Conservation (phyloP, 2,797 vertebrate species). For the Cyclopterus lumpus region DNA sequence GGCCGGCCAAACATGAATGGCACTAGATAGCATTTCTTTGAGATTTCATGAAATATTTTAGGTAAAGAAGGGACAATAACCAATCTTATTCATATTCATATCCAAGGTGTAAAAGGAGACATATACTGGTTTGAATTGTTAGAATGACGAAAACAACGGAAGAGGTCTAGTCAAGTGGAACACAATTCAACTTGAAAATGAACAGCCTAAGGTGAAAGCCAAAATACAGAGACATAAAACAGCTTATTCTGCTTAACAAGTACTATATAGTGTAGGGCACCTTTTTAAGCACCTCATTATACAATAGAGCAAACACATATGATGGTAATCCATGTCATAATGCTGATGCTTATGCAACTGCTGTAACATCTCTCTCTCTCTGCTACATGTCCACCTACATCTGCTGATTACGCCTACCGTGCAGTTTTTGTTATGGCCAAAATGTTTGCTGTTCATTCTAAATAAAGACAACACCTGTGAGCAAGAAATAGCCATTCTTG, state of each 20-base stretch:
- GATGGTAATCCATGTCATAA: background rate
- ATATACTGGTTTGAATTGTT: background rate
- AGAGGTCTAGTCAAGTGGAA: background rate
- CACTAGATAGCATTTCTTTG: background rate
- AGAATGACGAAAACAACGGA: background rate
- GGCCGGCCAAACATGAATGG: background rate
- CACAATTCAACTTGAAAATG: background rate
- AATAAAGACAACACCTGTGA: slow-evolving; percentile 33
- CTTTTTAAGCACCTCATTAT: background rate
- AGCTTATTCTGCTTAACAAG: background rate
- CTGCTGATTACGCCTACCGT: slow-evolving; percentile 2
- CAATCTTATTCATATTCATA: background rate
- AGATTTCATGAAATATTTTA: background rate
- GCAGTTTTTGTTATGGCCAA: slow-evolving; percentile 13
- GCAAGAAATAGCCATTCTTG: background rate
- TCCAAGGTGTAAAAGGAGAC: background rate
- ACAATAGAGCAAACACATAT: background rate
- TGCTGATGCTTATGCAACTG: background rate
- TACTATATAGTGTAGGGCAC: background rate
- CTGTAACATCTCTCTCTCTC: slow-evolving; percentile 3
- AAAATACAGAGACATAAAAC: background rate
- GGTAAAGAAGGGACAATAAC: background rate
- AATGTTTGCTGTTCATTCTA: background rate
- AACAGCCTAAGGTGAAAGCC: background rate
- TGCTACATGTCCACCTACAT: slow-evolving; percentile 23